phyloP scores from a whole-genome alignment of 2,797 vertebrate genomes.

The Myotis pilosus region DNA sequence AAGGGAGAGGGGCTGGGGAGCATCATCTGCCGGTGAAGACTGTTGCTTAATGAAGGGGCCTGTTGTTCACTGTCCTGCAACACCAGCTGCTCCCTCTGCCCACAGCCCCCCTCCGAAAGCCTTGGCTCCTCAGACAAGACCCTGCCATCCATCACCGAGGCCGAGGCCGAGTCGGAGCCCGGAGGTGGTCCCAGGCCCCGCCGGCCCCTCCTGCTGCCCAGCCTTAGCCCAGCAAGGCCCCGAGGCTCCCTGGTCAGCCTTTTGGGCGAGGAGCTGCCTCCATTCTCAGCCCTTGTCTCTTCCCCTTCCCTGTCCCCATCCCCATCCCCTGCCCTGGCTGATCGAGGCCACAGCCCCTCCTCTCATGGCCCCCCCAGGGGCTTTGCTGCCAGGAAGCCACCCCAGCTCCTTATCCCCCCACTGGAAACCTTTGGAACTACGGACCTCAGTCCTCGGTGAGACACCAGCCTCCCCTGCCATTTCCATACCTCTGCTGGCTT shows the following conservation, averaged over 20 bases:
- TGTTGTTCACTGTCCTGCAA: not conserved
- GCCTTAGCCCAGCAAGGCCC: slow-evolving; percentile 82
- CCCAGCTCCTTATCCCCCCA: slow-evolving; percentile 91
- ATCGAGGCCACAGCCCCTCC: slow-evolving; percentile 82
- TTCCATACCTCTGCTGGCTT: not conserved
- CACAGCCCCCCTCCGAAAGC: not conserved
- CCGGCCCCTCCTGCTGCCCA: slow-evolving; percentile 85
- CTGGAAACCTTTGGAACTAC: slow-evolving; percentile 87
- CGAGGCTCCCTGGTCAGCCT: slow-evolving; percentile 87
- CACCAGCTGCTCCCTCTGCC: slow-evolving; percentile 17
- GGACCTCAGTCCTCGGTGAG: slow-evolving; percentile 94
- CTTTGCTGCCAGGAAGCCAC: slow-evolving; percentile 83
- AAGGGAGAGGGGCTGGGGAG: not conserved
- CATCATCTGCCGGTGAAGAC: not conserved
- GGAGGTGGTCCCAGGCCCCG: slow-evolving; percentile 87
- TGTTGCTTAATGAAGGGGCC: not conserved
- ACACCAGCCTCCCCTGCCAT: slow-evolving; percentile 46
- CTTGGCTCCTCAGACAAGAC: slow-evolving; percentile 83
- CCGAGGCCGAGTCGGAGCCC: slow-evolving; percentile 83
- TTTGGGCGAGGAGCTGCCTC: slow-evolving; percentile 90
- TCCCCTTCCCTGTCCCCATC: slow-evolving; percentile 76
- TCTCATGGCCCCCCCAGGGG: slow-evolving; percentile 76
- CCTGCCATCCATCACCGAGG: slow-evolving; percentile 87
- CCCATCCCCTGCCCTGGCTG: slow-evolving; percentile 85
- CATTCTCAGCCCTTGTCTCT: slow-evolving; percentile 84